Evolutionary conservation across 2,797 vertebrate species (phyloP), one percentile per base, ranked within the genome.

Genomic region (Phylloscopus collybita): DNA sequence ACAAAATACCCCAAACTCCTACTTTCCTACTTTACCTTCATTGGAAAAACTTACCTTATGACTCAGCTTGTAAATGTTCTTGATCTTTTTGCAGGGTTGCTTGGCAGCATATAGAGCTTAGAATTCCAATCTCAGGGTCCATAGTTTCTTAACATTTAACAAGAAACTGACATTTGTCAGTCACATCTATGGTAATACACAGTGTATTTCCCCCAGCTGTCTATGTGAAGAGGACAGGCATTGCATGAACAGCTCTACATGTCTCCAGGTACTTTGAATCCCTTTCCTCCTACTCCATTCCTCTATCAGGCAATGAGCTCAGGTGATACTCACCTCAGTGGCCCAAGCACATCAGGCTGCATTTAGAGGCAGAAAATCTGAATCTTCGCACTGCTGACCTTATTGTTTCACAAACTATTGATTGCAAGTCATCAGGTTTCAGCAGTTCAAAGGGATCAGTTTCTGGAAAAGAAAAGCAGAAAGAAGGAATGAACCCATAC

Each of bases 251-350:
- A 96, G 40, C 76, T 91, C 3, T 25, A 18, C 18, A 20, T 30
- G 26, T 56, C 36, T 93, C 38, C 42, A 44, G n/a, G 27, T 80
- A 64, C 78, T 88, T 90, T 71, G 83, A 89, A 76, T 90, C 47
- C 72, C 75, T 94, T 93, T 78, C 49, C 61, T 88, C 71, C 17
- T 54, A 80, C 59, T 74, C 12, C 44, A 56, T 83, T 88, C 90
- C 80, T 95, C 90, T 88, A 51, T 85, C 92, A 93, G 88, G 69
- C 95, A 94, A 73, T 83, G 89, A 71, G 75, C 51, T 93, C 87
- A 96, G 92, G 91, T 96, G 97, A 95, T 86, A 91, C 95, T 97
- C 95, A 96, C 96, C 96, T 96, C 95, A 81, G 21, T 78, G 94
- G 90, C 91, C 90, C 86, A 96, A 96, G 94, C 92, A 78, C 38